Evolutionary conservation across 1,140 invertebrate genomes (phyloP), one percentile per base, ranked within the genome.

Genomic region (Cryptotermes secundus): DNA sequence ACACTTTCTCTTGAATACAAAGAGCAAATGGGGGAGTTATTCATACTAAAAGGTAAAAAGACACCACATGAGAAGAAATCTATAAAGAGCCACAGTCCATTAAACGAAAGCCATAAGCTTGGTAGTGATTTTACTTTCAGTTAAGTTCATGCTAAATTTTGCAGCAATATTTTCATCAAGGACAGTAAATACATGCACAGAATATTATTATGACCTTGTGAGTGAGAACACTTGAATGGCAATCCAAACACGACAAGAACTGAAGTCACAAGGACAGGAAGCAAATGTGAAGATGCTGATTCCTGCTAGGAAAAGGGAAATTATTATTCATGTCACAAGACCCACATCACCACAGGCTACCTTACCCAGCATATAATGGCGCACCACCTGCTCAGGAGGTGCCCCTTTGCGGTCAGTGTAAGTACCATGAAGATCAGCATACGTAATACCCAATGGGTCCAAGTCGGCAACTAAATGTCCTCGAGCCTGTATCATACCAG

Each of bases 401-500:
- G 90, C 89, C 86, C 93, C 93, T 86, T 88, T 84, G 86, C 91
- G 89, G 87, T 93, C 91, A 87, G 90, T 90, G 88, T 91, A 92
- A 89, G 91, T 91, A 86, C 90, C 90, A 86, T 92, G 91, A 87
- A 92, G 88, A 89, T 92, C 92, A 88, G 91, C 91, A 90, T 92
- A 91, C 90, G 91, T 95, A 91, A 97, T 96, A 92, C 94, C 94
- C 88, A 99, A 93, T 87, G 98, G 98, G 93, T 99, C 98, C 92
- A 98, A 91, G 90, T 97, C 95, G 87, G 98, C 96, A 88, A 97
- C 96, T 91, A 98, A 95, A 92, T 99, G 98, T 90, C 98, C 98
- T 90, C 97, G 95, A 89, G 96, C 95, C 97, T 99, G 92, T 53
- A 82, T 45, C 72, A 84, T 38, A 80, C 31, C 72, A 72, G 26